A percentile compares a stretch with the other conserved stretches of the same genome.
phyloP scores from a whole-genome alignment of 2,888 invertebrate genomes.

The Caenorhabditis virilis region DNA sequence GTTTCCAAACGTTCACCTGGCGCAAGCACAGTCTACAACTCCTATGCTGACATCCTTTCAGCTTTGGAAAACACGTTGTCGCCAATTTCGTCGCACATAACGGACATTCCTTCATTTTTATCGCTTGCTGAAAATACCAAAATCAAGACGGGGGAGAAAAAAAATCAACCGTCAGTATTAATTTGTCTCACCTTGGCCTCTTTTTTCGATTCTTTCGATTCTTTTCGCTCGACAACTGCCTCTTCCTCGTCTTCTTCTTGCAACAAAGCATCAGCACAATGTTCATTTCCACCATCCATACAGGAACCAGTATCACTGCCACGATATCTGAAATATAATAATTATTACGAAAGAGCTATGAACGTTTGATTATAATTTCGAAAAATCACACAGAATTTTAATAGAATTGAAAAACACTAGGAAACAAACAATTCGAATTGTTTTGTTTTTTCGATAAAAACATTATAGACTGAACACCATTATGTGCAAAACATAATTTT shows the following conservation, averaged over 20 bases:
- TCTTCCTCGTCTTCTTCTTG: slow-evolving; percentile 15
- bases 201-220: not conserved
- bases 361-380: no score
- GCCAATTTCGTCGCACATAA: slow-evolving; percentile 61
- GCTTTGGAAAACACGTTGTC: slow-evolving; percentile 51
- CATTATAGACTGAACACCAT: not conserved
- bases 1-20: no score
- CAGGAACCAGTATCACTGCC: slow-evolving; percentile 44
- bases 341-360: not conserved
- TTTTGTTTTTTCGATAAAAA: no score
- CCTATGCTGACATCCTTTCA: slow-evolving; percentile 60
- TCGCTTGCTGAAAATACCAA: slow-evolving; percentile 27
- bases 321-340: slow-evolving; percentile 33
- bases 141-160: no score
- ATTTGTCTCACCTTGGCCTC: not conserved
- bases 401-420: not conserved
- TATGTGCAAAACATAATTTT: no score
- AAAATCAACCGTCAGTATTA: not conserved
- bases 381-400: no score
- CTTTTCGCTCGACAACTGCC: slow-evolving; percentile 8
- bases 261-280: slow-evolving; percentile 28
- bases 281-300: slow-evolving; percentile 27
- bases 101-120: slow-evolving; percentile 61
- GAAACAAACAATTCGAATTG: not conserved
- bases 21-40: slow-evolving; percentile 62